Base-by-base conservation (phyloP, 2,888 invertebrate species). In the Aradus depressus region DNA sequence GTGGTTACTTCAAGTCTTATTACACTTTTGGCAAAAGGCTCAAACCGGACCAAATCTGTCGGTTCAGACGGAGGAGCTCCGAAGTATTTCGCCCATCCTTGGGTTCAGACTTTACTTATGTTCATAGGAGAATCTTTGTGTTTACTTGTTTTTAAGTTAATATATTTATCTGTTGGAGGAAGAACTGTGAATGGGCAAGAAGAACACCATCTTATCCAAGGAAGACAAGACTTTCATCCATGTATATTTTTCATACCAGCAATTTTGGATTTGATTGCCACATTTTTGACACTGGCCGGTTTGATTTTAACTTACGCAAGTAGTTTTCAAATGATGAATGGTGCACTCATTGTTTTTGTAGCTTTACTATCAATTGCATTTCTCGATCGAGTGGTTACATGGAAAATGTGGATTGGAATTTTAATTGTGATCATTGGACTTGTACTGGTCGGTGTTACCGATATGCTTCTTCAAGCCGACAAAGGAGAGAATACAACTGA, bases 301-400 rank as follows among this genome's bases (percentile, higher is more conserved):
- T 71, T 96, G 47, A 91, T 81, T 61, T 71, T 96, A 66, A 96
- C 96, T 0, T 90, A 84, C 64, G 87, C 89, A 1, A 89, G 90
- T 59, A 92, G 91, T 64, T 96, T 92, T 68, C 95, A 95, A 73
- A 95, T 96, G 92, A 79, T 96, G 61, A 74, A 93, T n/a, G n/a
- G n/a, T n/a, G n/a, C n/a, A n/a, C n/a, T n/a, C n/a, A n/a, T n/a
- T n/a, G n/a, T n/a, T n/a, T n/a, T n/a, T n/a, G n/a, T n/a, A n/a
- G n/a, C n/a, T n/a, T n/a, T n/a, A n/a, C n/a, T n/a, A n/a, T n/a
- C n/a, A n/a, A n/a, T n/a, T n/a, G n/a, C n/a, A n/a, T n/a, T n/a
- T n/a, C n/a, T n/a, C n/a, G n/a, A n/a, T n/a, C n/a, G n/a, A n/a
- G n/a, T n/a, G n/a, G n/a, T n/a, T n/a, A n/a, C n/a, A n/a, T n/a